phyloP scores from a whole-genome alignment of 2,113 vertebrate genomes.

The Rhabdornis inornatus region DNA sequence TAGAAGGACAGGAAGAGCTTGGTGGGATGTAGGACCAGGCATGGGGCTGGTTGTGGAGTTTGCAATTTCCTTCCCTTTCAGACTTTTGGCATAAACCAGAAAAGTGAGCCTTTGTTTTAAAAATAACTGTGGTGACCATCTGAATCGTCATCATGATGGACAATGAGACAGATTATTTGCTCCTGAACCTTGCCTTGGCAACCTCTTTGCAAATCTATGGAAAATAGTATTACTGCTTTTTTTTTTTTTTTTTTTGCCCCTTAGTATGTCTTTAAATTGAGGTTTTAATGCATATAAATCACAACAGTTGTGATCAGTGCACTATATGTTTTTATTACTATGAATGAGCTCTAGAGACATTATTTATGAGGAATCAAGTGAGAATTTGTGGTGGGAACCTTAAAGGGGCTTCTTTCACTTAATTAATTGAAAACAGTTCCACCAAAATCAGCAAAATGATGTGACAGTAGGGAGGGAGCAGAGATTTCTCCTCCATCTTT shows the following conservation, averaged over 20 bases:
- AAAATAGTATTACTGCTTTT: neutral
- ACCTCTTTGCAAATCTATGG: neutral
- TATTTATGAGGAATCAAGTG: conserved; percentile 5
- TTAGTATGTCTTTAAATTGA: neutral
- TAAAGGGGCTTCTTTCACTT: neutral
- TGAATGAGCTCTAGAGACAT: neutral
- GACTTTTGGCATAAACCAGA: neutral
- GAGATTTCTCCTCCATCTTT: neutral
- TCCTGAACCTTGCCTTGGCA: neutral
- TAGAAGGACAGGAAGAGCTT: neutral
- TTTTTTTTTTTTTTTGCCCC: neutral
- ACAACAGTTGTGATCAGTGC: neutral
- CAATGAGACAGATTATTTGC: neutral
- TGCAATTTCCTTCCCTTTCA: neutral
- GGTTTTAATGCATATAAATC: neutral
- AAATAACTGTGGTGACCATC: neutral
- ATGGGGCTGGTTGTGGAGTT: neutral
- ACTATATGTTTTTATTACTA: neutral
- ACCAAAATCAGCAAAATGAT: neutral
- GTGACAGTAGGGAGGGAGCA: neutral
- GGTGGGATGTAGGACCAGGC: neutral
- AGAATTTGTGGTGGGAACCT: neutral
- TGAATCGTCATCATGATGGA: neutral
- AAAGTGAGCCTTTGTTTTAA: neutral
- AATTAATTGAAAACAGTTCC: neutral